Conservation (phyloP, 2,888 invertebrate genomes). For the Agrochola circellaris region DNA sequence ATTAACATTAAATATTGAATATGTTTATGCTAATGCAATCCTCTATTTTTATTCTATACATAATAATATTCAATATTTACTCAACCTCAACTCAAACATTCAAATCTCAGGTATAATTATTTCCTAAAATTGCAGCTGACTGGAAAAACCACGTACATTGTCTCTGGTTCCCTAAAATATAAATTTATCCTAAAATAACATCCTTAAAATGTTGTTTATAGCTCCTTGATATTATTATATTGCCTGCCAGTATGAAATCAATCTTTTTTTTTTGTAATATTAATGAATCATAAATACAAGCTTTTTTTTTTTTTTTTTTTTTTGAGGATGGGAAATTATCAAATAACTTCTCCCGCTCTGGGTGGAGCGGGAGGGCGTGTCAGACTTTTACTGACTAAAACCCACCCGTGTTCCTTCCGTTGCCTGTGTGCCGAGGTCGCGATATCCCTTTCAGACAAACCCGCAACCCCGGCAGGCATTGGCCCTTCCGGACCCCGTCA, state of each 20-base stretch:
- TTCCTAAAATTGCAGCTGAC: background rate
- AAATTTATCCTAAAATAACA: background rate
- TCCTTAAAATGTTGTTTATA: background rate
- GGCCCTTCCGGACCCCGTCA: too few species aligned
- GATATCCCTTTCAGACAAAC: too few species aligned
- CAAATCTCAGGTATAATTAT: background rate
- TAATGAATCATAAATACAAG: conserved; percentile 21
- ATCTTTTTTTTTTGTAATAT: background rate
- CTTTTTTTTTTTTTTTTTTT: too few species aligned
- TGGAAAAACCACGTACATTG: background rate
- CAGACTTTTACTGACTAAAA: too few species aligned
- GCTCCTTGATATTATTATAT: background rate
- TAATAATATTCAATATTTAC: background rate
- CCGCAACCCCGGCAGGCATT: too few species aligned
- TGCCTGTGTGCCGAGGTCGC: too few species aligned
- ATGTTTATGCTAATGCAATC: background rate
- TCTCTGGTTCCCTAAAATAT: background rate
- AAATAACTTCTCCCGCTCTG: too few species aligned
- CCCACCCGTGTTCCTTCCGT: too few species aligned
- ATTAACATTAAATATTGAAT: background rate
- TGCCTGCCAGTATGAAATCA: background rate
- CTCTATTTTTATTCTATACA: background rate
- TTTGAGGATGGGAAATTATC: too few species aligned
- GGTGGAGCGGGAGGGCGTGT: too few species aligned
- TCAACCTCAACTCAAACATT: background rate